phyloP scores from a whole-genome alignment of 2,113 vertebrate genomes.

The Rissa tridactyla region DNA sequence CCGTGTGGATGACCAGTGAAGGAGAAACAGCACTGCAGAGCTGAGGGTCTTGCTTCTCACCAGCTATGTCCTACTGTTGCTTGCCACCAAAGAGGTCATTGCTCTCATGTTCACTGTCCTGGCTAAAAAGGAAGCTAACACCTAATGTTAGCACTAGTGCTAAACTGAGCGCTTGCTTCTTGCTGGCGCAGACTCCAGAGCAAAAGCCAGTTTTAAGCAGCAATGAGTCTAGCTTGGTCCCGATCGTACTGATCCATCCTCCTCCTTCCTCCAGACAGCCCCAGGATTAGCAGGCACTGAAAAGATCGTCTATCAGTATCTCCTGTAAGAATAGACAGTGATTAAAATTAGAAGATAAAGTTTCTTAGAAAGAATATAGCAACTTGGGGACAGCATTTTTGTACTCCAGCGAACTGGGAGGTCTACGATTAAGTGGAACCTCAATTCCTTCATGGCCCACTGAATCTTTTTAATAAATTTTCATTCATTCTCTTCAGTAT shows the following conservation, averaged over 20 bases:
- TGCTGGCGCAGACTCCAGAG: background rate
- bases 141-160: too few species aligned
- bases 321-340: background rate
- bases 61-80: background rate
- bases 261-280: background rate
- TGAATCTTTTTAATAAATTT: background rate
- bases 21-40: background rate
- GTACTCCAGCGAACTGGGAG: background rate
- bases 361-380: background rate
- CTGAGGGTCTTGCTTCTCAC: background rate
- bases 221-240: background rate
- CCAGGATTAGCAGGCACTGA: background rate
- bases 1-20: fast-evolving
- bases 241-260: background rate
- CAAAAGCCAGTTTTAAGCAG: background rate
- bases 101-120: background rate
- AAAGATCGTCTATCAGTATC: background rate
- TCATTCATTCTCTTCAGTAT: background rate
- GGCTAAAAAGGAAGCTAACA: background rate
- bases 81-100: background rate
- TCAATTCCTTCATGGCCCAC: background rate
- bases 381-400: background rate
- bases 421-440: background rate
- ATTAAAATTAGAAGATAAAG: background rate
- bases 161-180: background rate